Evolutionary conservation across 2,888 invertebrate genomes (phyloP), one percentile per base, ranked within the genome.

Genomic region (Lydus trimaculatus): DNA sequence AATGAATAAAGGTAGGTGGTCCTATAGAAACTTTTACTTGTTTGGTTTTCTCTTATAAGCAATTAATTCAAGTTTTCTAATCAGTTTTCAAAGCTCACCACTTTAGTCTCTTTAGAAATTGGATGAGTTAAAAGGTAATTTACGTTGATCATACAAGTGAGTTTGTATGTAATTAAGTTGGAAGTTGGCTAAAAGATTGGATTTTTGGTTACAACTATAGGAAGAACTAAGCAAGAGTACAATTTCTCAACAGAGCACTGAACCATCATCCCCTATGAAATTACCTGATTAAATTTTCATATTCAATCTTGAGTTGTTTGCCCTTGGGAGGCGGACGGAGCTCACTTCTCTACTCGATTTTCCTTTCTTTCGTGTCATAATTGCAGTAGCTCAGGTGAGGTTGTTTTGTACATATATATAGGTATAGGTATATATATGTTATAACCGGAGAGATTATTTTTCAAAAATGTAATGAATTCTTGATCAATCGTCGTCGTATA

Each of bases 261-360:
- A 79, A 77, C 81, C 84, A 83, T 84, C 84, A 85, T 86, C 87
- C 88, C 88, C 88, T 88, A 89, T 89, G 88, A 89, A 89, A 90
- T 89, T 89, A 89, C 88, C 87, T 88, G 88, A 91, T 91, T 91
- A 91, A 91, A 91, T 89, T 91, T 91, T 91, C 91, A 91, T 91
- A 91, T 91, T 91, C 91, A 91, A 91, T 91, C 90, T 90, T 90
- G 89, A 88, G 87, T 88, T 89, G 89, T 89, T 89, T 89, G 88
- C 89, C 86, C 87, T 85, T 85, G 88, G 88, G 88, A 88, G 83
- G 77, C 74, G 77, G 77, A 79, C 75, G 75, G 76, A 77, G 79
- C 77, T 77, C 80, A 75, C 17, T n/a, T 52, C 25, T 23, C 13
- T 70, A 67, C 67, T 67, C 72, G 70, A 68, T 73, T 73, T 73